A percentile compares a stretch with the other conserved stretches of the same genome.
Evolutionary conservation across 2,797 vertebrate species (phyloP).

Genomic region (Sebastes alutus): DNA sequence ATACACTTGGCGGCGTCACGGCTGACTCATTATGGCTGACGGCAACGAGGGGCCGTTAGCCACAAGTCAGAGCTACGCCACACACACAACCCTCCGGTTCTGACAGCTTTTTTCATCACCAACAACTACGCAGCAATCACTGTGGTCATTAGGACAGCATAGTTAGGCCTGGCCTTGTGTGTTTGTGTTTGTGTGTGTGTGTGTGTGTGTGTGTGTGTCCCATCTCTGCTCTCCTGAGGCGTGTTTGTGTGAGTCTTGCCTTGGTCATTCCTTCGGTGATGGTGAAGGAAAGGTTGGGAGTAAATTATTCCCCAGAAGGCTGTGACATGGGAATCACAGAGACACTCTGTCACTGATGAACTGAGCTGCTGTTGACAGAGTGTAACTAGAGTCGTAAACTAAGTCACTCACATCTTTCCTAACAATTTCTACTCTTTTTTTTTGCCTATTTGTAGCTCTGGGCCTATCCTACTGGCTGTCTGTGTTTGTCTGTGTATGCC

Average conservation of each 20-base stretch:
- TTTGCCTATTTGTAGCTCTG: conserved; percentile 8
- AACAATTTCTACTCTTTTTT: conserved; percentile 21
- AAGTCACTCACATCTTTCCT: conserved; percentile 9
- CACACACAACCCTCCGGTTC: conserved; percentile 24
- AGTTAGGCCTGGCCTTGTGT: conserved; percentile 41
- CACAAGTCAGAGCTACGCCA: conserved; percentile 40
- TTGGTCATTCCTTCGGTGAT: conserved; percentile 25
- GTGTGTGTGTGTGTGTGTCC: conserved; percentile 6
- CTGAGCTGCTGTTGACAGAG: conserved; percentile 47
- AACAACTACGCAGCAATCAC: conserved; percentile 54
- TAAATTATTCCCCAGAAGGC: conserved; percentile 33
- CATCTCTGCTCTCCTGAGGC: conserved; percentile 10
- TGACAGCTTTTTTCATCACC: conserved; percentile 55
- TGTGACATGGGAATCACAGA: conserved; percentile 14
- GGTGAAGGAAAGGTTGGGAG: conserved; percentile 21
- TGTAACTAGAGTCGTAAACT: conserved; percentile 42
- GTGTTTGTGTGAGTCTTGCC: conserved; percentile 12
- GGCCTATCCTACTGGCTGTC: conserved; percentile 34
- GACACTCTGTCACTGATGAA: conserved; percentile 26
- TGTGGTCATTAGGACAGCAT: conserved; percentile 54
- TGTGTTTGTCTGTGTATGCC: conserved; percentile 55
- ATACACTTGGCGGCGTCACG: conserved; percentile 30
- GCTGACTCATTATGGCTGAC: conserved; percentile 64
- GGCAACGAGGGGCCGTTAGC: conserved; percentile 43
- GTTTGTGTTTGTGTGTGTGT: conserved; percentile 9